Conservation (phyloP, 2,888 invertebrate species). For the Shargacucullia verbasci region DNA sequence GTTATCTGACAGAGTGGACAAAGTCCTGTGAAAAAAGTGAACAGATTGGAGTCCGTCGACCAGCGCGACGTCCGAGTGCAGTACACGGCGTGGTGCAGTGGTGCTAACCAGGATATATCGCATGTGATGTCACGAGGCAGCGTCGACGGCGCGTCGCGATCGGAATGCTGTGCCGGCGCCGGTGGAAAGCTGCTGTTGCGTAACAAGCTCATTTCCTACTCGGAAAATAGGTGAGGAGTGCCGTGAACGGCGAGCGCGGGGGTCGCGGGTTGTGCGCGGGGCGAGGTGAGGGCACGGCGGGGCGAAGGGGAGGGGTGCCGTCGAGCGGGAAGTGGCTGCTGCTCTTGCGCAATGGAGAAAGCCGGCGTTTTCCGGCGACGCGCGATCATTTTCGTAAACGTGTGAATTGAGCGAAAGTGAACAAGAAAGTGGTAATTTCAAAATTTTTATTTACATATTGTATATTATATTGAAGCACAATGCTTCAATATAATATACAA, state of each 20-base stretch:
- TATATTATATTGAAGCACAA: constrained; percentile 11
- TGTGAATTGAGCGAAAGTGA: constrained; percentile 88
- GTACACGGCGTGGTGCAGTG: background rate
- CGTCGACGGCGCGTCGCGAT: constrained; percentile 48
- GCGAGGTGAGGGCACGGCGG: constrained; percentile 34
- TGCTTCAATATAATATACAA: constrained; percentile 7
- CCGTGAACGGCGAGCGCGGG: constrained; percentile 50
- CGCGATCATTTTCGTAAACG: constrained; percentile 87
- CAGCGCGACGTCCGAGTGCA: background rate
- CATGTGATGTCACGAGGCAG: constrained; percentile 57
- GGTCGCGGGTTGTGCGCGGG: constrained; percentile 42
- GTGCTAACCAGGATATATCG: constrained; percentile 32
- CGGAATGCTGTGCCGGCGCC: constrained; percentile 66
- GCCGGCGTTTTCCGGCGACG: constrained; percentile 83
- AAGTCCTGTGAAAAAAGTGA: too few species aligned
- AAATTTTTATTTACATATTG: constrained; percentile 37
- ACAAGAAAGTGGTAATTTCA: constrained; percentile 74
- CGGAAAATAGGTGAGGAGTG: constrained; percentile 85
- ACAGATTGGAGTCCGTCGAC: too few species aligned
- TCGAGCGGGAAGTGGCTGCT: constrained; percentile 78
- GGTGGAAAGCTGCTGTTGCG: constrained; percentile 79
- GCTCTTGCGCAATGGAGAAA: constrained; percentile 86
- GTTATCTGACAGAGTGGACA: too few species aligned
- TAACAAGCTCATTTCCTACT: constrained; percentile 80
- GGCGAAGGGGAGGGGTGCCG: constrained; percentile 51